phyloP scores from a whole-genome alignment of 2,113 vertebrate species.

The Brachyhypopomus occidentalis region DNA sequence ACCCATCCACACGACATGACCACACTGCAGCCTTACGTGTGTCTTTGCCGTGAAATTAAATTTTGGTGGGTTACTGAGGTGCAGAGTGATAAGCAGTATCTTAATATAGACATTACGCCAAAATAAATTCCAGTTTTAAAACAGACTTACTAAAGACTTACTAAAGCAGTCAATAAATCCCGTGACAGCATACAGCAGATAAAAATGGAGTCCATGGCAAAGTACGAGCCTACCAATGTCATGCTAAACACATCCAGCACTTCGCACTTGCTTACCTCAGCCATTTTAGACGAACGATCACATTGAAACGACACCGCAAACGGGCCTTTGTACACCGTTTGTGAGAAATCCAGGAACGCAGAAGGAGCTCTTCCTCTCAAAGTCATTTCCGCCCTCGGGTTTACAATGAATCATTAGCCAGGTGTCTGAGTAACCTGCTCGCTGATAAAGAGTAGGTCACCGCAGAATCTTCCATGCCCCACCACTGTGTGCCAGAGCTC shows the following conservation, averaged over 20 bases:
- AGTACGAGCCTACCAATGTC: not conserved
- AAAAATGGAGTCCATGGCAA: not conserved
- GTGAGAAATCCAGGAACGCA: not conserved
- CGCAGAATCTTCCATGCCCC: not conserved
- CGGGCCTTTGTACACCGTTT: not conserved
- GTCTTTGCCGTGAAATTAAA: too few species aligned
- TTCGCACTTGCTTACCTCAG: not conserved
- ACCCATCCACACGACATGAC: too few species aligned
- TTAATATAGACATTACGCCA: too few species aligned
- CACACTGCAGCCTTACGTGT: too few species aligned
- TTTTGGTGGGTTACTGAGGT: too few species aligned
- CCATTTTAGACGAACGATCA: not conserved
- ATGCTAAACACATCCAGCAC: not conserved
- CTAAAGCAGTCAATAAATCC: too few species aligned
- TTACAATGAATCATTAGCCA: slow-evolving; percentile 53
- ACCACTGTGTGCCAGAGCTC: not conserved
- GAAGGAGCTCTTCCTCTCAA: not conserved
- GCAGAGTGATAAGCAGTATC: too few species aligned
- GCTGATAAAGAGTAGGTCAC: not conserved
- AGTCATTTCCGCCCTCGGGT: slow-evolving; percentile 8
- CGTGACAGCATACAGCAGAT: too few species aligned
- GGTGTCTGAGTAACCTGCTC: slow-evolving; percentile 13
- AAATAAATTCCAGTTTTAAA: too few species aligned
- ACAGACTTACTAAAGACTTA: too few species aligned
- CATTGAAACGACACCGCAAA: not conserved